Base-by-base conservation (phyloP, 2,797 vertebrate genomes). In the Platalea minor region DNA sequence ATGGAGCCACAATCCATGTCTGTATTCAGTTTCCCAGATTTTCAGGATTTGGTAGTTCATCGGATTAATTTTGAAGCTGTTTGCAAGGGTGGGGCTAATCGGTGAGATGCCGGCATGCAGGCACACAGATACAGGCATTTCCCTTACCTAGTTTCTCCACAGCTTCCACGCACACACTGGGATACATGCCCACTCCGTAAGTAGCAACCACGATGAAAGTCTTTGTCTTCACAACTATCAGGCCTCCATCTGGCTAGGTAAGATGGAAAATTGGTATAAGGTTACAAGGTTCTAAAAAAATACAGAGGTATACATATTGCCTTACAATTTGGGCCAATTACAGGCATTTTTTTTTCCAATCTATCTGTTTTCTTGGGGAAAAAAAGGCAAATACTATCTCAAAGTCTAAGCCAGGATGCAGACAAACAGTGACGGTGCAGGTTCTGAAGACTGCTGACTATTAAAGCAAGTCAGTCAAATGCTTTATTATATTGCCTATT, bases 131-230 rank as follows among this genome's bases (percentile, higher is more conserved):
- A 54, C 24, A 28, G n/a, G 17, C 17, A 9, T 25, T 70, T 84
- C n/a, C 96, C 77, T 97, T 96, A 98, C 98, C 98, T 48, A 98
- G 96, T 89, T 98, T 98, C 94, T 99, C 98, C 23, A 98, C 95
- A 23, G 98, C 98, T 96, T 98, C 98, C 80, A 98, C 98, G 6
- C 98, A 98, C 63, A 98, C 97, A 9, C 98, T 98, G 59, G 98
- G 98, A 88, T 98, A 98, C 98, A 98, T 98, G 87, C 95, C 97
- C 5, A 93, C 95, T 18, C 59, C 89, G 82, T 98, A 99, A 5
- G 98, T 98, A 74, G 98, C 96, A 45, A 98, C 95, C 75, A 99
- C 84, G 53, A 98, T 93, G 72, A 98, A 98, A 43, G 87, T 39
- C 8, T 83, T 68, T 11, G 98, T 98, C 93, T 97, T 98, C 70